Conservation (phyloP, 2,888 invertebrate species). For the Brachyptera risi region DNA sequence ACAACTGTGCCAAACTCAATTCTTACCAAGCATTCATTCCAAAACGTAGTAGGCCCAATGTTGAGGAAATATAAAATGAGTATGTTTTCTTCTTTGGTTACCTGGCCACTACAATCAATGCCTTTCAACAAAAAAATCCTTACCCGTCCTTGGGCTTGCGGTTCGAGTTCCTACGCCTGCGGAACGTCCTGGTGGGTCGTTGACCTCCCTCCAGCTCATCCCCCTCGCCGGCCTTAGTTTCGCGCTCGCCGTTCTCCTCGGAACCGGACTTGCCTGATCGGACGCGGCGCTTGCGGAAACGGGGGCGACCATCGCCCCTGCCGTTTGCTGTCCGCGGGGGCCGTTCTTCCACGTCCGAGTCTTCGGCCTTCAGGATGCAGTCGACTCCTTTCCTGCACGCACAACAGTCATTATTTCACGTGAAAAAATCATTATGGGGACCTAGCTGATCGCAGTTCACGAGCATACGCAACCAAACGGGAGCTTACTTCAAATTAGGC, state of each 20-base stretch:
- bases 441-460: too few species aligned
- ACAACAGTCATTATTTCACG: too few species aligned
- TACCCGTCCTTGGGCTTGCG: conserved; percentile 13
- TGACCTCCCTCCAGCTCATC: conserved; percentile 1
- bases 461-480: too few species aligned
- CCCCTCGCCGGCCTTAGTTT: background rate
- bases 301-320: background rate
- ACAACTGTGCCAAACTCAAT: too few species aligned
- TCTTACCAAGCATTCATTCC: too few species aligned
- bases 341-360: conserved; percentile 59
- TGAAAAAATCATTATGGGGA: too few species aligned
- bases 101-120: too few species aligned
- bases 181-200: conserved; percentile 1
- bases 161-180: conserved; percentile 3
- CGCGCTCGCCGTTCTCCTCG: conserved; percentile 8
- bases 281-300: background rate
- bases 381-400: conserved; percentile 54
- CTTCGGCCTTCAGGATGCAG: conserved; percentile 61
- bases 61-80: too few species aligned
- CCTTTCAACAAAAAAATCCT: too few species aligned
- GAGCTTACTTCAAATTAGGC: too few species aligned
- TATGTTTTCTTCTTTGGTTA: too few species aligned
- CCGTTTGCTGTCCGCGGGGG: conserved; percentile 2
- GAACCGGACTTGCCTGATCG: background rate
- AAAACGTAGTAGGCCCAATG: too few species aligned